phyloP scores from a whole-genome alignment of 2,797 vertebrate genomes.

The Babyrousa celebensis region DNA sequence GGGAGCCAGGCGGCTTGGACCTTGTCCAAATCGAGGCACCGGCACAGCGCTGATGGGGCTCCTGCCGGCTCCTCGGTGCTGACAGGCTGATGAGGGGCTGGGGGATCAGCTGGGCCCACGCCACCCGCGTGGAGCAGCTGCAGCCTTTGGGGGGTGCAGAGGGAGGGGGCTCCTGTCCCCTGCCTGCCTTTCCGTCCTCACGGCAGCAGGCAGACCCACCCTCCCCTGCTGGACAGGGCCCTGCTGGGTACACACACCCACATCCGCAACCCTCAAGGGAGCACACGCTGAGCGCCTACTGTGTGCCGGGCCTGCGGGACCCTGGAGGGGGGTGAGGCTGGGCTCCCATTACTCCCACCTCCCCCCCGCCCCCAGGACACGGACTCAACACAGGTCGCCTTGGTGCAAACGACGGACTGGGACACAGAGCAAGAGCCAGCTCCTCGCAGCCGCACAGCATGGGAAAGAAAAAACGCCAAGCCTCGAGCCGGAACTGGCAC shows the following conservation, averaged over 20 bases:
- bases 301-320: not conserved
- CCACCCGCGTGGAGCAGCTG: conserved; percentile 58
- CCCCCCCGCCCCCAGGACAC: not conserved
- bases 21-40: conserved; percentile 35
- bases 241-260: not conserved
- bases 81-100: conserved; percentile 62
- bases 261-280: not conserved
- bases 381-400: not conserved
- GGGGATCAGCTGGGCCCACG: not conserved
- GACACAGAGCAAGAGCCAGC: too few relatives aligned
- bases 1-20: conserved; percentile 70
- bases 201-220: not conserved
- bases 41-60: not conserved
- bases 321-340: not conserved
- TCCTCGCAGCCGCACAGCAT: too few relatives aligned
- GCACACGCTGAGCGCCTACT: rapidly evolving
- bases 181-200: not conserved
- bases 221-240: not conserved
- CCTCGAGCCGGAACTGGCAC: too few relatives aligned
- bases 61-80: not conserved
- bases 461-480: too few relatives aligned
- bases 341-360: not conserved
- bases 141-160: not conserved
- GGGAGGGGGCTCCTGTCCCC: not conserved
- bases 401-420: not conserved